These are phyloP conservation scores for Enteromius argenteus DNA, from an alignment of 2,797 vertebrate species.

Conservation along the genomic window DNA sequence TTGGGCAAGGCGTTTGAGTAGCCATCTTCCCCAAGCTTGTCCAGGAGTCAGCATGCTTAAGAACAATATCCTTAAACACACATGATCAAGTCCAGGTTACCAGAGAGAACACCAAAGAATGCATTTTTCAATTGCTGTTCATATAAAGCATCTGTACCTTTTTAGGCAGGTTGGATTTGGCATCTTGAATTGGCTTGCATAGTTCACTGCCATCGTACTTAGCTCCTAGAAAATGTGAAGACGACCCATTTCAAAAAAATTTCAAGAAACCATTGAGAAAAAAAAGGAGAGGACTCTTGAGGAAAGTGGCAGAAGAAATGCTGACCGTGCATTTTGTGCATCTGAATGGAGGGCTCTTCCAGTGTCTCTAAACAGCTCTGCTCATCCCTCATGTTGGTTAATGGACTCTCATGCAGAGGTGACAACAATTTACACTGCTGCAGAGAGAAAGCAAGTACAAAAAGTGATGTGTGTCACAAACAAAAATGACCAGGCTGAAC, in stretches of 20 bases:
- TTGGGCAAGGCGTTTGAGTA: conserved; percentile 65
- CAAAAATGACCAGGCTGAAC: background rate
- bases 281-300: background rate
- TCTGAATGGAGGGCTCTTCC: conserved; percentile 30
- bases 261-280: conserved; percentile 20
- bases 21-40: conserved; percentile 81
- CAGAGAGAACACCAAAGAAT: background rate
- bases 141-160: conserved; percentile 66
- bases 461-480: background rate
- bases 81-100: conserved; percentile 1
- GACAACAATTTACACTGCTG: conserved; percentile 68
- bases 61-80: conserved; percentile 79
- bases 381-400: conserved; percentile 57
- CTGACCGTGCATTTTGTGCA: conserved; percentile 55
- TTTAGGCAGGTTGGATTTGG: conserved; percentile 65
- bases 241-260: background rate
- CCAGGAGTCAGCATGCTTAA: conserved; percentile 88
- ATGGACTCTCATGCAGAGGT: conserved; percentile 71
- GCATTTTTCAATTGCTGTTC: background rate
- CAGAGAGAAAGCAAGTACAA: conserved; percentile 21
- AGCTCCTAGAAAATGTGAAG: conserved; percentile 58
- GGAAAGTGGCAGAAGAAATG: conserved; percentile 4
- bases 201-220: conserved; percentile 56
- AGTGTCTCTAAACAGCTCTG: conserved; percentile 57
- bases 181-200: conserved; percentile 63